A percentile compares a stretch with the other conserved stretches of the same genome.
Conservation (phyloP, 1,140 invertebrate species). For the Elysia chlorotica region DNA sequence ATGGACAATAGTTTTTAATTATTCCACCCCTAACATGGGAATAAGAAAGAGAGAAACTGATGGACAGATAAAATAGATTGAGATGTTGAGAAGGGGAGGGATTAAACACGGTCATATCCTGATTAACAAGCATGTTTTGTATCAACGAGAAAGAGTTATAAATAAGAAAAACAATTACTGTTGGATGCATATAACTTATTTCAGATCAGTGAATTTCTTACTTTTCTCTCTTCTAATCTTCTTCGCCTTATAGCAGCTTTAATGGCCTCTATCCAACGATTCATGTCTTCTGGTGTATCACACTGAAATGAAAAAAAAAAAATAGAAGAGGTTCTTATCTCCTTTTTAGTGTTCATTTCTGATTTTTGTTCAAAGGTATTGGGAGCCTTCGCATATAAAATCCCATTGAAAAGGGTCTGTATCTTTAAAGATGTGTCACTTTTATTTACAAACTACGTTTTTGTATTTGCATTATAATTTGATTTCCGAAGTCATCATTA, state of each 20-base stretch:
- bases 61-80: too few relatives aligned
- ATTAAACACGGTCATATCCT: too few relatives aligned
- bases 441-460: background rate
- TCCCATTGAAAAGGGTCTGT: background rate
- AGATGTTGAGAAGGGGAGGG: too few relatives aligned
- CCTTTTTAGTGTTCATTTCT: too few relatives aligned
- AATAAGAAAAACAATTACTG: background rate
- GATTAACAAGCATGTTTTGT: too few relatives aligned
- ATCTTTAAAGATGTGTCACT: background rate
- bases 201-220: background rate
- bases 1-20: too few relatives aligned
- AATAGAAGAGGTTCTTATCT: too few relatives aligned
- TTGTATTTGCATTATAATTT: background rate
- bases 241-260: background rate
- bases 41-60: too few relatives aligned
- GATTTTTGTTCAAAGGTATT: too few relatives aligned
- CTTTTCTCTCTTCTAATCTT: conserved; percentile 26
- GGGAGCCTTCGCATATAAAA: too few relatives aligned
- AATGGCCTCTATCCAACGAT: conserved; percentile 24
- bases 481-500: background rate
- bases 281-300: conserved; percentile 28
- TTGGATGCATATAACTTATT: too few relatives aligned
- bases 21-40: too few relatives aligned
- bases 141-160: background rate
- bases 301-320: conserved; percentile 15